phyloP scores from a whole-genome alignment of 2,888 invertebrate species.

The Sepioteuthis lessoniana region DNA sequence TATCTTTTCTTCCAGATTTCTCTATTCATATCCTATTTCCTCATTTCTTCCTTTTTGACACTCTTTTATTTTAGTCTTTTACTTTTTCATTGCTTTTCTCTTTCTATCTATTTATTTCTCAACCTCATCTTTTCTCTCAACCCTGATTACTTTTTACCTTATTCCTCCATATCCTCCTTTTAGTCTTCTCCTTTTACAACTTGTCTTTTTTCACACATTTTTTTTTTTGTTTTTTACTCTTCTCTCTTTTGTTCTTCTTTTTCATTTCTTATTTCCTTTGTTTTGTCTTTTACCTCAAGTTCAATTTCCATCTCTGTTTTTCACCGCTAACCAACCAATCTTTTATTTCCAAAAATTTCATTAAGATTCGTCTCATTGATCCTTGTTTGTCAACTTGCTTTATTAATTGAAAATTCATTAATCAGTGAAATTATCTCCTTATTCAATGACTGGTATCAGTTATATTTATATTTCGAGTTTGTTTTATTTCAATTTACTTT shows the following conservation, averaged over 20 bases:
- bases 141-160: background rate
- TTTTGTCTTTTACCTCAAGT: background rate
- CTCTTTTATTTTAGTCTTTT: too few relatives aligned
- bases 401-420: constrained; percentile 33
- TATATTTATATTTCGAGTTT: background rate
- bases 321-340: background rate
- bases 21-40: too few relatives aligned
- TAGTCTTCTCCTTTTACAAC: background rate
- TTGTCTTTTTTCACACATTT: background rate
- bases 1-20: too few relatives aligned
- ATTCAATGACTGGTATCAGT: background rate
- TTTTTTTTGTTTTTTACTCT: background rate
- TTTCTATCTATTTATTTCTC: too few relatives aligned
- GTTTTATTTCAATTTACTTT: background rate
- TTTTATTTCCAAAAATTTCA: background rate
- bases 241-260: too few relatives aligned
- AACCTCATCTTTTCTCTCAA: too few relatives aligned
- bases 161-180: background rate
- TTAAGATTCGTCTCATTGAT: background rate
- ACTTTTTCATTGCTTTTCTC: too few relatives aligned
- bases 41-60: too few relatives aligned
- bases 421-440: constrained; percentile 33
- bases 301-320: background rate
- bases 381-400: background rate
- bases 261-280: background rate